Evolutionary conservation across 2,888 invertebrate species (phyloP), one percentile per base, ranked within the genome.

Genomic region (Ophion ventricosus): DNA sequence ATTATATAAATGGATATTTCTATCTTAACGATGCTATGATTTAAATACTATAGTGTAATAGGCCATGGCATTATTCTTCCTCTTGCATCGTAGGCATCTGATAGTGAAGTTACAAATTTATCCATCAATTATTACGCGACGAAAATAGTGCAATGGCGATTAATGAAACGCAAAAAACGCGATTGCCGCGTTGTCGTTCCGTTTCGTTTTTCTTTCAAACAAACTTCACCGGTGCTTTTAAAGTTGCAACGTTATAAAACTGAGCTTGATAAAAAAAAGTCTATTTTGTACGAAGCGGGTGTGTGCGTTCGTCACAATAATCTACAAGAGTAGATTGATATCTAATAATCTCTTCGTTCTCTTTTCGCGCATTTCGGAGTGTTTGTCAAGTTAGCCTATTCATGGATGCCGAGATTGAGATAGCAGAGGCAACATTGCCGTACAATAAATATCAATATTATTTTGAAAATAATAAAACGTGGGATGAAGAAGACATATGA

Each of bases 11-110:
- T 85, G 70, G 74, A 63, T 64, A 83, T 59, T 67, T 70, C 25
- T 11, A 0, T 20, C 85, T 80, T 84, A 78, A 79, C 82, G 76
- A 78, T 73, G 80, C 86, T 85, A 88, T 84, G 80, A 88, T 91
- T 69, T 89, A 88, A 87, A 90, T 87, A 89, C 89, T 92, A 79
- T 64, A 91, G 88, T 89, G 67, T 84, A 82, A 82, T 91, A 92
- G 92, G 92, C 92, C 92, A 91, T 91, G 89, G 88, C 87, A 87
- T 91, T 89, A 87, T 90, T 87, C 76, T 87, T 75, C n/a, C 35
- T 63, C 85, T 88, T 86, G 88, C 72, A 84, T 87, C 88, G 88
- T 87, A 87, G 86, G 87, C 87, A 88, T 87, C 85, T 86, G 87
- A 87, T 83, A 89, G 54, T 66, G 72, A 82, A 84, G 66, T 59